Base-by-base conservation (phyloP, 2,113 vertebrate species). In the Deroptyus accipitrinus region DNA sequence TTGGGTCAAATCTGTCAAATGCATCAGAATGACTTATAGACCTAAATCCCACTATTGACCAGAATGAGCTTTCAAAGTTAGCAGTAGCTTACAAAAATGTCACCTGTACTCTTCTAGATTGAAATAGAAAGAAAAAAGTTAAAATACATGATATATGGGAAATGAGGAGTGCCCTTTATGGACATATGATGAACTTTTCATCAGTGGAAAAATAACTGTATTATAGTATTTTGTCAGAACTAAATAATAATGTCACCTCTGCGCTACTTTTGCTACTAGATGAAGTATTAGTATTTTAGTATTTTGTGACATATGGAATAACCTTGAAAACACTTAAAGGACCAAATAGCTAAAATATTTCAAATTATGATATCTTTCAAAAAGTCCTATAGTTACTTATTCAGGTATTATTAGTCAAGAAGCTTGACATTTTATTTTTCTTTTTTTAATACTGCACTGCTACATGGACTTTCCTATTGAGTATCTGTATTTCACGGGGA, bases 201-300 rank as follows among this genome's bases (percentile, higher is more conserved):
- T 4, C 11, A 55, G n/a, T 16, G 24, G 41, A 51, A 84, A 90
- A 84, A 61, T 37, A 61, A 37, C 17, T n/a, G 3, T 20, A 23
- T 59, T 70, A n/a, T 9, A 84, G 15, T 25, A 81, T 25, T 30
- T 63, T 51, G 10, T 42, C 55, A 87, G 42, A 67, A 44, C 11
- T 87, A 68, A 76, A 82, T 67, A 63, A 4, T 10, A 79, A 27
- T 55, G 33, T 10, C 16, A n/a, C 5, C 13, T 19, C 13, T 39
- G 15, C 1, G 0, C 20, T 55, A 4, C 16, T 37, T 62, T n/a
- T 91, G 11, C 44, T 79, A 2, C 9, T 19, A 24, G 17, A 19
- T 22, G 46, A 75, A 9, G 17, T 28, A 49, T 19, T 52, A 44
- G 9, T 37, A 39, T 59, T 81, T 23, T 52, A 39, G 7, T 41